Conservation (phyloP, 2,113 vertebrate genomes). For the Rostratula benghalensis region DNA sequence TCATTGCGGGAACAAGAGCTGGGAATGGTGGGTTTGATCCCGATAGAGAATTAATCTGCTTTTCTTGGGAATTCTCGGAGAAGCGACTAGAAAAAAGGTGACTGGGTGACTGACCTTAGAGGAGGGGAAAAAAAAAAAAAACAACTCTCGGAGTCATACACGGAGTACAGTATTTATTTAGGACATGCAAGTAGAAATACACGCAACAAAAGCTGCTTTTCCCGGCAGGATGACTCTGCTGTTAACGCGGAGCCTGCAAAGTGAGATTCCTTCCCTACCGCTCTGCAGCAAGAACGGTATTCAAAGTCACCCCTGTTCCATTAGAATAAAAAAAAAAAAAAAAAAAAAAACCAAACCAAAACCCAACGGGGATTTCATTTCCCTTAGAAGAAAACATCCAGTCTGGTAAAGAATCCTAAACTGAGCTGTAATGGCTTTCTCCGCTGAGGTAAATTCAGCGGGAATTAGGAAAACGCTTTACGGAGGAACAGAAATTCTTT, state of each 20-base stretch:
- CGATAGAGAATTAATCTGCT: not conserved
- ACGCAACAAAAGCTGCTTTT: not conserved
- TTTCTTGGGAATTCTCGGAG: not conserved
- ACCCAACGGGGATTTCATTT: not conserved
- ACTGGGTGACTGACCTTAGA: too few species aligned
- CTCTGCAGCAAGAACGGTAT: not conserved
- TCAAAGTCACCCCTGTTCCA: not conserved
- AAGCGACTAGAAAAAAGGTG: not conserved
- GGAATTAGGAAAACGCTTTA: not conserved
- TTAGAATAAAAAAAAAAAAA: not conserved
- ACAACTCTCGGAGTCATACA: not conserved
- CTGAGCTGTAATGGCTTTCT: not conserved
- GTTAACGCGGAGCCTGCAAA: not conserved
- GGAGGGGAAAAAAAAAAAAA: fast-evolving
- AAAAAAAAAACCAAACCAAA: too few species aligned
- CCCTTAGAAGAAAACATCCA: not conserved
- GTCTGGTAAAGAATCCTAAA: not conserved
- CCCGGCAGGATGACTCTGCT: not conserved
- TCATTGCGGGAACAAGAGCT: not conserved
- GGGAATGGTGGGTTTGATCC: fast-evolving
- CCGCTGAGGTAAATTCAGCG: not conserved
- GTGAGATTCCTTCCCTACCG: not conserved
- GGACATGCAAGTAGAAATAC: not conserved
- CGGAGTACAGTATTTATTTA: not conserved
- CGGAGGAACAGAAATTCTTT: not conserved